These are phyloP conservation scores for Heliornis fulica DNA, from an alignment of 2,113 vertebrate species.

Conservation along the genomic window DNA sequence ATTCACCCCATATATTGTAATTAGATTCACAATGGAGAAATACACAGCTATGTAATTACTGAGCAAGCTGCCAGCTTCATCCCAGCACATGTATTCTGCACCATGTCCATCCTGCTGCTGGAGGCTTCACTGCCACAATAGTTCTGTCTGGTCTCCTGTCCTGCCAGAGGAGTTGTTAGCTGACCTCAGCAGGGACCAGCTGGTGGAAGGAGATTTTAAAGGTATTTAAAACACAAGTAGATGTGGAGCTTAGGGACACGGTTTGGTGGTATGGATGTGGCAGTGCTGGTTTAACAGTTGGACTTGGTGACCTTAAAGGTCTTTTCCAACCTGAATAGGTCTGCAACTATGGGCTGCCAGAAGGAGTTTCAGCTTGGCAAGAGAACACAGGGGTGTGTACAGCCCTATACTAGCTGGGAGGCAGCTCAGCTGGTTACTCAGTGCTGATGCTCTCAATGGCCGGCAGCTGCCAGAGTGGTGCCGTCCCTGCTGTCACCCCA, in stretches of 20 bases:
- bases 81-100: fast-evolving
- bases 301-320: too few species aligned
- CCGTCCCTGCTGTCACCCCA: background rate
- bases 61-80: background rate
- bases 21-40: background rate
- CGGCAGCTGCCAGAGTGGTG: background rate
- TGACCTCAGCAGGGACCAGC: background rate
- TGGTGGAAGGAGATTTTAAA: background rate
- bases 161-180: background rate
- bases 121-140: fast-evolving
- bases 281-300: too few species aligned
- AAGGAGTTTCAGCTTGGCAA: background rate
- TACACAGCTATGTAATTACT: fast-evolving
- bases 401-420: fast-evolving
- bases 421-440: background rate
- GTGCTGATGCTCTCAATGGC: fast-evolving
- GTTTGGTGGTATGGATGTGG: too few species aligned
- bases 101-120: background rate
- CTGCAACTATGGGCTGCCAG: background rate
- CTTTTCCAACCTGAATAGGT: too few species aligned
- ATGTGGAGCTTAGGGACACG: too few species aligned
- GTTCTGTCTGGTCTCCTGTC: background rate
- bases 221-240: too few species aligned
- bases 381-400: fast-evolving
- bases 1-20: background rate